These are phyloP conservation scores for Cristatella mucedo DNA, from an alignment of 2,888 invertebrate genomes.

Conservation along the genomic window DNA sequence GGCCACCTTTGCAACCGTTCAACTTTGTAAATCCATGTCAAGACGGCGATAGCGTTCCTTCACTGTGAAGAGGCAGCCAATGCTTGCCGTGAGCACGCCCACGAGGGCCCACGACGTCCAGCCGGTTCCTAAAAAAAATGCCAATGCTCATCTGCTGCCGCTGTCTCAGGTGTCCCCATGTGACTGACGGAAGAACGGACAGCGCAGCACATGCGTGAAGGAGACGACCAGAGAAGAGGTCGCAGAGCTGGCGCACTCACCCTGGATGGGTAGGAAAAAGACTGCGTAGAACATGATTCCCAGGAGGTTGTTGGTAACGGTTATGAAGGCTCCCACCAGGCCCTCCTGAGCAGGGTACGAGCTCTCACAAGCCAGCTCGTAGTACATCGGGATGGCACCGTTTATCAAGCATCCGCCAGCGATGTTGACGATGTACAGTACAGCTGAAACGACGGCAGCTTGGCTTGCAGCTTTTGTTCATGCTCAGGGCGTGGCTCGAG, in stretches of 20 bases:
- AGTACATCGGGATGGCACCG: constrained; percentile 21
- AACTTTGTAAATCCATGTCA: too few relatives aligned
- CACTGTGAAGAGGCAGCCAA: constrained; percentile 6
- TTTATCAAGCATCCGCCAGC: constrained; percentile 18
- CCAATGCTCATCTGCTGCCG: neutral
- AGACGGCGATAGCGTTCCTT: constrained; percentile 8
- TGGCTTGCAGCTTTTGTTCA: too few relatives aligned
- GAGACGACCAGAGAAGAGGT: neutral
- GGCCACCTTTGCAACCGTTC: too few relatives aligned
- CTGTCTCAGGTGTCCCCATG: too few relatives aligned
- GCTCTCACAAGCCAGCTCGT: constrained; percentile 24
- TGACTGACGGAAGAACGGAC: too few relatives aligned
- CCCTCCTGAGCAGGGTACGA: constrained; percentile 25
- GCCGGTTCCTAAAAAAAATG: neutral
- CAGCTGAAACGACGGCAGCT: constrained; percentile 2
- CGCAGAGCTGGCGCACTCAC: too few relatives aligned
- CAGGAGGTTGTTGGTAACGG: constrained; percentile 10
- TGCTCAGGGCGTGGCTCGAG: too few relatives aligned
- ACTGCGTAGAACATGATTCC: constrained; percentile 6
- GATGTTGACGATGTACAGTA: constrained; percentile 16
- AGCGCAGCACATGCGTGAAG: too few relatives aligned
- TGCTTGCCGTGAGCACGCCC: neutral
- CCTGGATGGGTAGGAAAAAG: neutral
- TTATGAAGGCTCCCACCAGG: constrained; percentile 10
- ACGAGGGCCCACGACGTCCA: constrained; percentile 10